phyloP scores from a whole-genome alignment of 2,888 invertebrate genomes.

The Agrochola circellaris region DNA sequence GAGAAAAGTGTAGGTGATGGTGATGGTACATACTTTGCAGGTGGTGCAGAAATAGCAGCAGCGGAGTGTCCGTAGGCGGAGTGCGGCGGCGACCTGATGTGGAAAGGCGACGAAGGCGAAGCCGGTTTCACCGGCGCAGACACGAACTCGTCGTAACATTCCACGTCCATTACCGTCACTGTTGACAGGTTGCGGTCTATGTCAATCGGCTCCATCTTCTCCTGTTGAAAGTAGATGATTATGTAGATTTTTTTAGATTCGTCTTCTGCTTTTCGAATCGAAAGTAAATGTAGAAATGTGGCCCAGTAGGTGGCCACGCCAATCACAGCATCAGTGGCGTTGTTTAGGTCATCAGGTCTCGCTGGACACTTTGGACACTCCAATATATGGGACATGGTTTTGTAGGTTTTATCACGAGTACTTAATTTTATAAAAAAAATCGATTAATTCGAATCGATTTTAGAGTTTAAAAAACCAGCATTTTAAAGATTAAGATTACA shows the following conservation, averaged over 20 bases:
- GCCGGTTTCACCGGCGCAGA: slow-evolving; percentile 59
- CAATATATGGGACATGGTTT: neutral
- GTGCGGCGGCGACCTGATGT: slow-evolving; percentile 56
- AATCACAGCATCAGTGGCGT: neutral
- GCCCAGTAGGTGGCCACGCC: neutral
- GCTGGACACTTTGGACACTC: neutral
- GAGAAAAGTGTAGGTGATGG: neutral
- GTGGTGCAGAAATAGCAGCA: slow-evolving; percentile 75
- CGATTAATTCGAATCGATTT: neutral
- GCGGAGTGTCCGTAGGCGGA: slow-evolving; percentile 32
- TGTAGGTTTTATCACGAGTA: neutral
- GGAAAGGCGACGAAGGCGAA: neutral
- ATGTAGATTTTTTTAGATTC: neutral
- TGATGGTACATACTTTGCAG: slow-evolving; percentile 70
- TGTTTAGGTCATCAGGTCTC: neutral
- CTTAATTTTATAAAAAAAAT: neutral
- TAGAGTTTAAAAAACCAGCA: no score
- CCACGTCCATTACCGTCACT: slow-evolving; percentile 92
- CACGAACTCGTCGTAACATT: slow-evolving; percentile 93
- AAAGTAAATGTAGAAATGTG: neutral
- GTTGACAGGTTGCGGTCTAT: slow-evolving; percentile 91
- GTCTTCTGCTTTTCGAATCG: neutral
- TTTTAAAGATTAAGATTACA: no score
- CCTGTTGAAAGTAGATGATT: slow-evolving; percentile 67
- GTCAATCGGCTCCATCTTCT: slow-evolving; percentile 92